Conservation (phyloP, 2,113 vertebrate genomes). For the Corydoras maculifer region DNA sequence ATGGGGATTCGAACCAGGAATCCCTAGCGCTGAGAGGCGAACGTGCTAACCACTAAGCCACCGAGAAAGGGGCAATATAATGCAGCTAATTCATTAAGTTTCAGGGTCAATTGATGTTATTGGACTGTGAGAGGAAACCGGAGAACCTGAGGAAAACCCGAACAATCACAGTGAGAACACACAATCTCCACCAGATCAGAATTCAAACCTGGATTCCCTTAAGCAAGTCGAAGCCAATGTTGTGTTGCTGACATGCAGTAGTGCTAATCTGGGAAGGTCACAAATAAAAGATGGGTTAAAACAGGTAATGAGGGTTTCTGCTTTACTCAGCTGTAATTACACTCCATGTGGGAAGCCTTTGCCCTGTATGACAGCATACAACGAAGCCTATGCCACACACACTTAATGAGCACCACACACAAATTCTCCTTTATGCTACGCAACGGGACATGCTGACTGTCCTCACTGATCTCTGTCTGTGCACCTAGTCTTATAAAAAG, state of each 20-base stretch:
- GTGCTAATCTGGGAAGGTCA: conserved; percentile 24
- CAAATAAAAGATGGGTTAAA: conserved; percentile 20
- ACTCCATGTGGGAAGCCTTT: conserved; percentile 25
- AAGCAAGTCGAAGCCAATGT: background rate
- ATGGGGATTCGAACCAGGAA: no score
- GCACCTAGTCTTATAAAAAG: conserved; percentile 47
- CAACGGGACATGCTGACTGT: conserved; percentile 51
- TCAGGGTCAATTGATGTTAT: no score
- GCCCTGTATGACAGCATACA: conserved; percentile 23
- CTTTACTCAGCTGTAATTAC: conserved; percentile 31
- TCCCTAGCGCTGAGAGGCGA: no score
- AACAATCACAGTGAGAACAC: no score
- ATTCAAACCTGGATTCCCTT: no score
- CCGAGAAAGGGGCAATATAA: no score
- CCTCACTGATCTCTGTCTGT: conserved; percentile 51
- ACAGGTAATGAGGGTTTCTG: conserved; percentile 33
- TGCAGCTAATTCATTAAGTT: no score
- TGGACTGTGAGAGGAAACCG: no score
- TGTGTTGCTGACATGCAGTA: conserved; percentile 23
- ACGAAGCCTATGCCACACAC: conserved; percentile 27
- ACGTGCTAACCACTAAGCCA: no score
- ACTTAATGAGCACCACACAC: conserved; percentile 58
- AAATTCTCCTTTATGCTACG: conserved; percentile 24
- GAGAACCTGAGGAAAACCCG: no score
- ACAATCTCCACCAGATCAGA: no score